These are phyloP conservation scores for Zaprionus tsacasi DNA, from an alignment of 1,140 invertebrate species.

Conservation along the genomic window DNA sequence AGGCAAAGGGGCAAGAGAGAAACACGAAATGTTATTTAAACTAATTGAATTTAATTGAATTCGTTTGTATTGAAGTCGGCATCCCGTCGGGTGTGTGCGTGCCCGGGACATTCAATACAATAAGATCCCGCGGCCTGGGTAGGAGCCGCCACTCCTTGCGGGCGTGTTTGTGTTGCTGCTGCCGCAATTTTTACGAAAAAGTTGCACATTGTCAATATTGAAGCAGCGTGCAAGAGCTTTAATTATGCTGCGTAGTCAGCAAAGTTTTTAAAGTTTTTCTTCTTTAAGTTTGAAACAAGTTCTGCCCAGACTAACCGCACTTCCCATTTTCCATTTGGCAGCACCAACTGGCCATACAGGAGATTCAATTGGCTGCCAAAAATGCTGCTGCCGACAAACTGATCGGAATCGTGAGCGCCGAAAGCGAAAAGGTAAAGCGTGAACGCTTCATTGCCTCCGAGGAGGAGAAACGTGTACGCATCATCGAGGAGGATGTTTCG, in stretches of 20 bases:
- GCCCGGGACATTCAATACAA: slow-evolving; percentile 14
- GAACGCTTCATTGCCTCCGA: slow-evolving; percentile 92
- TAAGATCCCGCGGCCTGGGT: too few species aligned
- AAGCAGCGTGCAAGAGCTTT: slow-evolving; percentile 67
- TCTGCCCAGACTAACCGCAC: not conserved
- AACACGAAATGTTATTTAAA: slow-evolving; percentile 73
- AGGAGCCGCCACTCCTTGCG: not conserved
- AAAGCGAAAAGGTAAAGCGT: slow-evolving; percentile 95
- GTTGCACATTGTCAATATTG: slow-evolving; percentile 71
- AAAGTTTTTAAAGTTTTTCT: slow-evolving; percentile 52
- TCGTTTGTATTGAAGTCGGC: slow-evolving; percentile 51
- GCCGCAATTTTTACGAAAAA: slow-evolving; percentile 57
- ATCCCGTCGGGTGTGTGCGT: slow-evolving; percentile 11
- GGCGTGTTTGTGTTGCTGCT: slow-evolving; percentile 29
- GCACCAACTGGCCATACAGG: slow-evolving; percentile 94
- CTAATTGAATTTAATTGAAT: slow-evolving; percentile 79
- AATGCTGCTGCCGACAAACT: slow-evolving; percentile 96
- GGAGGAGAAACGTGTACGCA: slow-evolving; percentile 96
- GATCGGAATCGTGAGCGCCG: slow-evolving; percentile 92
- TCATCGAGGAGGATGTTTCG: slow-evolving; percentile 92
- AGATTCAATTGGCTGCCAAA: slow-evolving; percentile 92
- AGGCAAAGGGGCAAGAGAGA: not conserved
- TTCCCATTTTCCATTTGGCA: slow-evolving; percentile 52
- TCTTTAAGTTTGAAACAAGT: slow-evolving; percentile 37
- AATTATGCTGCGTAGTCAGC: slow-evolving; percentile 60